These are phyloP conservation scores for Neosilurus mollespiculum DNA, from an alignment of 2,797 vertebrate genomes.

Conservation along the genomic window DNA sequence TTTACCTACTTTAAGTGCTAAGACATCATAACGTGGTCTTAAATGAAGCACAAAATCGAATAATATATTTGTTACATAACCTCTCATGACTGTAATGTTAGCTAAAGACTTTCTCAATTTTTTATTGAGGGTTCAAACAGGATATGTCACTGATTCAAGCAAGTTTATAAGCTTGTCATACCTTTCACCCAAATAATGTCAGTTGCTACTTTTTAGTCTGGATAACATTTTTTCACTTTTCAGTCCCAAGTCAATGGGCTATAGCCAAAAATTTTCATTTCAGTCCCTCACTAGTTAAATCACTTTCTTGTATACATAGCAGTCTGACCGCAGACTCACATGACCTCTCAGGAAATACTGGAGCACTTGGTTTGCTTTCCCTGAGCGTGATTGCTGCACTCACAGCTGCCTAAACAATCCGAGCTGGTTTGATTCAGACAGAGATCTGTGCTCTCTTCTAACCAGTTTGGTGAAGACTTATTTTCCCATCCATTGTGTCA, in stretches of 20 bases:
- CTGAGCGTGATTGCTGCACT: neutral
- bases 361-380: slow-evolving; percentile 15
- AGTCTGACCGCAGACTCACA: slow-evolving; percentile 10
- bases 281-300: slow-evolving; percentile 1
- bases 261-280: slow-evolving; percentile 4
- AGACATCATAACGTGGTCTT: neutral
- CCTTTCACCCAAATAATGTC: neutral
- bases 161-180: neutral
- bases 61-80: neutral
- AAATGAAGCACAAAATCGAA: neutral
- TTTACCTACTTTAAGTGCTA: neutral
- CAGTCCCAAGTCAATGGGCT: neutral
- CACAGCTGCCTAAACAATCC: slow-evolving; percentile 25
- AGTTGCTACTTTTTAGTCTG: neutral
- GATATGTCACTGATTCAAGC: neutral
- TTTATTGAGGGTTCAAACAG: neutral
- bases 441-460: neutral
- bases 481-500: slow-evolving; percentile 22
- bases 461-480: neutral
- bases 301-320: neutral
- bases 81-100: neutral
- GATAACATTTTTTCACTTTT: neutral
- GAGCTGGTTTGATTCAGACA: neutral
- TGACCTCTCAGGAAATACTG: slow-evolving; percentile 12
- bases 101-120: neutral